Evolutionary conservation across 2,113 vertebrate species (phyloP).

Genomic region (Neopipo cinnamomea): DNA sequence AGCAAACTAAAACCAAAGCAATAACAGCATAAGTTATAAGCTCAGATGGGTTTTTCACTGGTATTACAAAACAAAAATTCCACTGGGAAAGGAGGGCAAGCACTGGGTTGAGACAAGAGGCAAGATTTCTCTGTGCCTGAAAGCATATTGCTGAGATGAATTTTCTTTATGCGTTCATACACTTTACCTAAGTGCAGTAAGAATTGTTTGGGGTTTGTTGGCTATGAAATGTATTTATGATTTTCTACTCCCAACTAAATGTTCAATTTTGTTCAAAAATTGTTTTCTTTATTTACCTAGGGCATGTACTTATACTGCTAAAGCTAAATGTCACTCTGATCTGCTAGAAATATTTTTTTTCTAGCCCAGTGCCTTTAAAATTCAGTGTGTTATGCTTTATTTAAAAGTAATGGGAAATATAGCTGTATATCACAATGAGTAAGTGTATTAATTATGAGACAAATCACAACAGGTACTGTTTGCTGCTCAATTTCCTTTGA

Average conservation of each 20-base stretch:
- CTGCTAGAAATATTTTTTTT: conserved; percentile 20
- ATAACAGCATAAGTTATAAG: neutral
- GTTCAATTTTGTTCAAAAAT: conserved; percentile 8
- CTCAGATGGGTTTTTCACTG: neutral
- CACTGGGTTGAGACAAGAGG: neutral
- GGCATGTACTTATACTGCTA: neutral
- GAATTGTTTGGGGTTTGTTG: neutral
- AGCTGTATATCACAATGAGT: conserved; percentile 45
- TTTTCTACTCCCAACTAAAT: conserved; percentile 1
- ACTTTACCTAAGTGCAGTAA: neutral
- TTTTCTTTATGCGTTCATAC: conserved; percentile 9
- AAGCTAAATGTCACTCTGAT: conserved; percentile 13
- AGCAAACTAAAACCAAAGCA: neutral
- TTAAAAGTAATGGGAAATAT: conserved; percentile 55
- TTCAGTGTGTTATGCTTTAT: conserved; percentile 26
- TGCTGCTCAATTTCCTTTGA: conserved; percentile 52
- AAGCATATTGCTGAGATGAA: neutral
- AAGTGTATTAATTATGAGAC: conserved; percentile 61
- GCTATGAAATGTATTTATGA: neutral
- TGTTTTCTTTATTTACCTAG: conserved; percentile 25
- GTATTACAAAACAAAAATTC: neutral
- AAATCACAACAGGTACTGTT: conserved; percentile 45
- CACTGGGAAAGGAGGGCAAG: neutral
- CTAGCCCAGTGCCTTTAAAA: conserved; percentile 22
- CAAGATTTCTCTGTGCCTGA: neutral